These are phyloP conservation scores for Steinernema hermaphroditum DNA, from an alignment of 2,888 invertebrate genomes.

Conservation along the genomic window DNA sequence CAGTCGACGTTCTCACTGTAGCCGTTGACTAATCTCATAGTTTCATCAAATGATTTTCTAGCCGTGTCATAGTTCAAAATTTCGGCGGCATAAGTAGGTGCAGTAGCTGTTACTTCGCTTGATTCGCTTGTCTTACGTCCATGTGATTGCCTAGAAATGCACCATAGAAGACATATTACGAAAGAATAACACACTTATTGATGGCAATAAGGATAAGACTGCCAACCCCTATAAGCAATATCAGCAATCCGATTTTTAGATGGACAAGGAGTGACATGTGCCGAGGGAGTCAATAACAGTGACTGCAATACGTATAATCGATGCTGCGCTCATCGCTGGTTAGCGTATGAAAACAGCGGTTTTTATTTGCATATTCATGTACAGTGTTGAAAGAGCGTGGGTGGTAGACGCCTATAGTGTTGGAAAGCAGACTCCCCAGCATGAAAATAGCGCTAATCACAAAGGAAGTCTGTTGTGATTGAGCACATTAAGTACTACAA, in stretches of 20 bases:
- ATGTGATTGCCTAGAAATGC: neutral
- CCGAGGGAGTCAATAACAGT: neutral
- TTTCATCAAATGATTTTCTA: neutral
- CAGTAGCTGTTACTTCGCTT: neutral
- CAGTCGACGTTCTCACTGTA: constrained; percentile 5
- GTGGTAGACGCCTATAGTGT: neutral
- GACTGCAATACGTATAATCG: neutral
- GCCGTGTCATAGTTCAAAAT: neutral
- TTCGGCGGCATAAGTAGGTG: neutral
- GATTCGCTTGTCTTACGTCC: neutral
- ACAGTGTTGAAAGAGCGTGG: neutral
- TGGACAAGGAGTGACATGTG: neutral
- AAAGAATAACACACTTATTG: neutral
- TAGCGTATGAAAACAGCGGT: neutral
- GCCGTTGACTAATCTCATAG: neutral
- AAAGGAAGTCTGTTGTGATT: no score
- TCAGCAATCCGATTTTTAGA: neutral
- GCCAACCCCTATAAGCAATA: neutral
- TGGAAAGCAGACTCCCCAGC: neutral
- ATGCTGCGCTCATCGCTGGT: neutral
- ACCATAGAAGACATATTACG: neutral
- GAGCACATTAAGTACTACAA: no score
- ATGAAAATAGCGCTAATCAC: no score
- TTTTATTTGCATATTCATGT: neutral
- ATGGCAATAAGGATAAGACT: neutral